Conservation (phyloP, 2,113 vertebrate species). For the Albula goreensis region DNA sequence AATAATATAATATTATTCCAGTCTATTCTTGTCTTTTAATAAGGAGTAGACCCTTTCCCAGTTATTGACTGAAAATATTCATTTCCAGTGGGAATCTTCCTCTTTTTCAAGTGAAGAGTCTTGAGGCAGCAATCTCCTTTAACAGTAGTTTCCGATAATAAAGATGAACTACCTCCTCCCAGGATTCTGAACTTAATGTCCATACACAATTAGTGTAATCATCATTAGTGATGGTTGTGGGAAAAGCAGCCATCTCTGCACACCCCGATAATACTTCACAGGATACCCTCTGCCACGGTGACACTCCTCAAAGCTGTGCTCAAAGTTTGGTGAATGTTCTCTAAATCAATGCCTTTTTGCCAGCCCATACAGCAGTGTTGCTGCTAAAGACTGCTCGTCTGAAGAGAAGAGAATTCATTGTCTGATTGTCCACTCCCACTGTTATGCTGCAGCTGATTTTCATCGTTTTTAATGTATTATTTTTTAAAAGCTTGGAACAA, state of each 20-base stretch:
- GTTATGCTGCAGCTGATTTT: neutral
- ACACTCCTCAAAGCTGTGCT: neutral
- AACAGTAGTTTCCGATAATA: neutral
- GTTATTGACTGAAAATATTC: neutral
- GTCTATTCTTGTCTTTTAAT: conserved; percentile 14
- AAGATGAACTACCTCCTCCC: conserved; percentile 23
- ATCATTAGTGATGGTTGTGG: conserved; percentile 30
- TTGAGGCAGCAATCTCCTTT: neutral
- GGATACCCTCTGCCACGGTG: neutral
- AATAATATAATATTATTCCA: conserved; percentile 31
- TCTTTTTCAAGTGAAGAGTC: neutral
- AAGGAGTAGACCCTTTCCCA: conserved; percentile 8
- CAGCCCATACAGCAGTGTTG: neutral
- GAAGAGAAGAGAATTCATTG: neutral
- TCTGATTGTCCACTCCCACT: neutral
- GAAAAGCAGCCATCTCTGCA: neutral
- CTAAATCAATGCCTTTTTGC: neutral
- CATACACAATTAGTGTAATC: conserved; percentile 26
- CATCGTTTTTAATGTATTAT: neutral
- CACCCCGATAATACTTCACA: neutral
- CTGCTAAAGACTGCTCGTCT: neutral
- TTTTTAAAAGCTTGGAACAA: neutral
- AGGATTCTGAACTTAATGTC: conserved; percentile 15
- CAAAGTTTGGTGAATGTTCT: conserved; percentile 6
- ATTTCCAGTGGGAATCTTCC: neutral